Percentiles rank a stretch among this genome's conserved stretches.
phyloP scores from a whole-genome alignment of 2,797 vertebrate species.

The Tinamus major region DNA sequence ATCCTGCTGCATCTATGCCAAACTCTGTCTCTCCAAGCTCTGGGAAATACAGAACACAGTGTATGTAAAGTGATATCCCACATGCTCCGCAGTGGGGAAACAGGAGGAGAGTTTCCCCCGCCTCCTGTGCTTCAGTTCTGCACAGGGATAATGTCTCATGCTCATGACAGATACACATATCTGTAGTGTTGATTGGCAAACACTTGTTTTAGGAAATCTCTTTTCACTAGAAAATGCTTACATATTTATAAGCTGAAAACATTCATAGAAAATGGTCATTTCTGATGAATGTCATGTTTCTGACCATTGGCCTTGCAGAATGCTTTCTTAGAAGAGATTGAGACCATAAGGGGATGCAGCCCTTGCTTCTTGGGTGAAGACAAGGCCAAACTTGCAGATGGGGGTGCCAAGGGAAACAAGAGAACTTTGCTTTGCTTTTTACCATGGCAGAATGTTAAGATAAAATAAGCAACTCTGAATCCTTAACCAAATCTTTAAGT shows the following conservation, averaged over 20 bases:
- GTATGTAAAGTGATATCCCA: constrained; percentile 7
- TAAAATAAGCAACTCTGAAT: not conserved
- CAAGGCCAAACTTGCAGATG: not conserved
- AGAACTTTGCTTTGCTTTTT: not conserved
- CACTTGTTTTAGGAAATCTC: constrained; percentile 23
- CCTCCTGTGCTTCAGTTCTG: constrained; percentile 20
- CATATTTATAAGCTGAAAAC: not conserved
- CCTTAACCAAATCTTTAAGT: not conserved
- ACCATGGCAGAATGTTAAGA: not conserved
- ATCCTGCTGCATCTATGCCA: not conserved
- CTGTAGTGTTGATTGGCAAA: constrained; percentile 33
- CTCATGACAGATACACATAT: constrained; percentile 36
- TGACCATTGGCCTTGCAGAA: not conserved
- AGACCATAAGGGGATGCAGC: not conserved
- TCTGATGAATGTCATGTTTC: not conserved
- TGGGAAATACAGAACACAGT: not conserved
- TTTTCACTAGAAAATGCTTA: constrained; percentile 8
- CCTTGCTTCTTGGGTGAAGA: not conserved
- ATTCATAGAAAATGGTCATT: not conserved
- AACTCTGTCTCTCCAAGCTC: constrained; percentile 2
- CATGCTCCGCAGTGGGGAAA: constrained; percentile 19
- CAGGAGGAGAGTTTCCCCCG: constrained; percentile 65
- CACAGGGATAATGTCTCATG: constrained; percentile 24
- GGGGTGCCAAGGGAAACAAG: not conserved
- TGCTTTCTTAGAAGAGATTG: not conserved